A percentile compares a stretch with the other conserved stretches of the same genome.
These are phyloP conservation scores for Gastrophryne carolinensis DNA, from an alignment of 2,797 vertebrate species.

Conservation along the genomic window DNA sequence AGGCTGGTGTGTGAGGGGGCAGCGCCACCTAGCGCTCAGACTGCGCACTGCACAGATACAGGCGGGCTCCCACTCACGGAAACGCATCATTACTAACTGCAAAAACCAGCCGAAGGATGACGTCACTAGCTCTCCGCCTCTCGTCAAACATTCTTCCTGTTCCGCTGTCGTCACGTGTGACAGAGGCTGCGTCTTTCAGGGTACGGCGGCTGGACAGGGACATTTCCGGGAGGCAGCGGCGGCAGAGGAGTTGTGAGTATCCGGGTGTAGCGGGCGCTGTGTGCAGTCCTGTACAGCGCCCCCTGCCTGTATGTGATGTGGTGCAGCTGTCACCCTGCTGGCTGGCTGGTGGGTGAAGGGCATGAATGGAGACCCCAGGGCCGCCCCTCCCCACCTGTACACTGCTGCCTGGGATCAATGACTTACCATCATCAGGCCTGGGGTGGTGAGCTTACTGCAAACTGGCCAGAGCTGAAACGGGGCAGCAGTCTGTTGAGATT, in stretches of 20 bases:
- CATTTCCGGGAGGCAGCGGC: neutral
- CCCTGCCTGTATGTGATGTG: neutral
- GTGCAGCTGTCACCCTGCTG: neutral
- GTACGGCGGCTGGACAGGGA: slow-evolving; percentile 8
- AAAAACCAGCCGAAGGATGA: no score
- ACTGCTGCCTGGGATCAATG: neutral
- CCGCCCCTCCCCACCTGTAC: neutral
- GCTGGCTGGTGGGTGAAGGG: neutral
- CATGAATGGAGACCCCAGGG: neutral
- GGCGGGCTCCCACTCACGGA: no score
- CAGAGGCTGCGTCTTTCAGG: neutral
- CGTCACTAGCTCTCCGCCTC: neutral
- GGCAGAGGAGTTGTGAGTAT: slow-evolving; percentile 14
- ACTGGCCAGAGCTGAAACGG: no score
- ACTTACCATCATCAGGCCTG: no score
- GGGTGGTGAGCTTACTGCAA: no score
- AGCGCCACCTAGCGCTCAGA: slow-evolving; percentile 3
- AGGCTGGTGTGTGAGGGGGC: neutral
- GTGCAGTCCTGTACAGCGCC: neutral
- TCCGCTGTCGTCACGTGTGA: slow-evolving; percentile 8
- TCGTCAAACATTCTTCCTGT: neutral
- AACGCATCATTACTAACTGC: no score
- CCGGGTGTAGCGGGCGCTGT: neutral
- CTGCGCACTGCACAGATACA: no score
- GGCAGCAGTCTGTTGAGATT: no score